Evolutionary conservation across 2,888 invertebrate genomes (phyloP).

Genomic region (Ischnus inquisitorius): DNA sequence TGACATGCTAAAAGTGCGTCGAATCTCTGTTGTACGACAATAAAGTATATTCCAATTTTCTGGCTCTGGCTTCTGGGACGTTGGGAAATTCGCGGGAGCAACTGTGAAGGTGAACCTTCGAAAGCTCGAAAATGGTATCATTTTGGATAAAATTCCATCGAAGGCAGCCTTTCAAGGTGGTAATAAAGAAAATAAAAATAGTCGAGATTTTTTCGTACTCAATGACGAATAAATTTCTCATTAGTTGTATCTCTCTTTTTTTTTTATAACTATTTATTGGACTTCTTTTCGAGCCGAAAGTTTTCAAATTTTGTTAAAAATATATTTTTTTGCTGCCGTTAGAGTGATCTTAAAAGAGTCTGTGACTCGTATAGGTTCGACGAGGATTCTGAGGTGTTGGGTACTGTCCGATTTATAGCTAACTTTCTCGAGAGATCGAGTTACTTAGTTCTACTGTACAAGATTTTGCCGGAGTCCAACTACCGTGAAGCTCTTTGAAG

Average conservation of each 20-base stretch:
- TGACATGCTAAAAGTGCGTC: not conserved
- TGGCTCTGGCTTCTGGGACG: not conserved
- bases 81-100: not conserved
- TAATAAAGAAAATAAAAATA: too few species aligned
- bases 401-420: not conserved
- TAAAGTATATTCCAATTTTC: not conserved
- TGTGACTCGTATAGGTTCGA: not conserved
- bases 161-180: not conserved
- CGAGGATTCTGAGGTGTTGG: conserved; percentile 14
- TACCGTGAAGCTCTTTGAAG: conserved; percentile 29
- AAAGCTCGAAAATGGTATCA: not conserved
- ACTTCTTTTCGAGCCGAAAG: too few species aligned
- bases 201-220: too few species aligned
- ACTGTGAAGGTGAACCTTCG: not conserved
- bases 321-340: not conserved
- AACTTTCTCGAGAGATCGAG: conserved; percentile 17
- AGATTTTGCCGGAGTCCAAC: conserved; percentile 6
- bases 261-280: too few species aligned
- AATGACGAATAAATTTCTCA: too few species aligned
- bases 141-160: not conserved
- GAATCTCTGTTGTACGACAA: not conserved
- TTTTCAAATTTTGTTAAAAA: too few species aligned
- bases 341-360: not conserved
- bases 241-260: too few species aligned
- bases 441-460: conserved; percentile 14